Percentiles rank a stretch among this genome's conserved stretches.
Evolutionary conservation across 2,113 vertebrate genomes (phyloP).

Genomic region (Isichthys henryi): DNA sequence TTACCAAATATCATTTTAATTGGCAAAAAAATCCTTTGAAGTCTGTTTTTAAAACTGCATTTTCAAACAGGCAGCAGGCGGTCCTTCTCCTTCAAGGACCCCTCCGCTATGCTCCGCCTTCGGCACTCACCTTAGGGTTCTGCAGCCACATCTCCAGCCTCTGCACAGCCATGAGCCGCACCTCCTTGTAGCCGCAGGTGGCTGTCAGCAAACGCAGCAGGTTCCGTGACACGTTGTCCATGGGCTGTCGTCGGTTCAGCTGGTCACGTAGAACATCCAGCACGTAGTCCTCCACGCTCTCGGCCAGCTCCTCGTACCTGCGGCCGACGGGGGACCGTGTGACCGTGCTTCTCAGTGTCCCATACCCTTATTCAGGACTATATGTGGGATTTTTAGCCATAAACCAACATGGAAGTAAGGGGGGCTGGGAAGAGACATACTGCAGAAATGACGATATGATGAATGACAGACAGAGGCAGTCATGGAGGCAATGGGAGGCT

Average conservation of each 20-base stretch:
- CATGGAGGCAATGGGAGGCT: neutral
- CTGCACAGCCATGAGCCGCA: constrained; percentile 87
- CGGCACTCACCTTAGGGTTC: constrained; percentile 88
- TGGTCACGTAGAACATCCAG: constrained; percentile 91
- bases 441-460: neutral
- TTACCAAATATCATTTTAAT: neutral
- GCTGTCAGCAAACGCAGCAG: constrained; percentile 87
- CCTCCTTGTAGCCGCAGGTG: constrained; percentile 91
- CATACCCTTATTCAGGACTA: neutral
- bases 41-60: neutral
- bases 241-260: constrained; percentile 88
- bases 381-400: neutral
- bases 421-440: neutral
- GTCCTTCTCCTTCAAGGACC: neutral
- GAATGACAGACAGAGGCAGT: neutral
- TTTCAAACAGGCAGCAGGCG: neutral
- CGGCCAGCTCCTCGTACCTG: constrained; percentile 88
- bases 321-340: neutral
- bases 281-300: constrained; percentile 95
- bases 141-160: constrained; percentile 98
- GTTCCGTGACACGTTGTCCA: constrained; percentile 92
- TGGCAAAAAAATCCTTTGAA: neutral
- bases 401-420: neutral
- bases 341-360: neutral
- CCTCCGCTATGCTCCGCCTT: neutral